These are phyloP conservation scores for Carposina sasakii DNA, from an alignment of 1,140 invertebrate genomes.

Conservation along the genomic window DNA sequence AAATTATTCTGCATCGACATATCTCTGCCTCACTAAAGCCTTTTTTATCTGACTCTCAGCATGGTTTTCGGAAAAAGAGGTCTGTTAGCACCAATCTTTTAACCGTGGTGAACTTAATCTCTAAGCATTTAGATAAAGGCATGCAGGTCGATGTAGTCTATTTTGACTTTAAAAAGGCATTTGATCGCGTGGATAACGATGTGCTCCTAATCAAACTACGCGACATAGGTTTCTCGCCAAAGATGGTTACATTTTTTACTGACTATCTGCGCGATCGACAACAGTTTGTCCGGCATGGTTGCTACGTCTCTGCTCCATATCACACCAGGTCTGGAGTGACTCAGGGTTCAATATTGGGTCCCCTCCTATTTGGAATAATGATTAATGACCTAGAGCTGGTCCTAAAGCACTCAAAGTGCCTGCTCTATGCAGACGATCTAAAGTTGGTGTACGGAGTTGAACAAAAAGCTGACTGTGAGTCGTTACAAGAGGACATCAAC, in stretches of 20 bases:
- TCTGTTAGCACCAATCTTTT: background rate
- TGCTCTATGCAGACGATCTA: background rate
- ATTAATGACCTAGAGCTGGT: background rate
- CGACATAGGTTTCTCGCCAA: background rate
- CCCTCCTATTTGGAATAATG: background rate
- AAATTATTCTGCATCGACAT: background rate
- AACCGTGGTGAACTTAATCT: background rate
- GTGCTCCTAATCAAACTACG: background rate
- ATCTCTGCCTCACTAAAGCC: too few relatives aligned
- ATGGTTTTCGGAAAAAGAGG: background rate
- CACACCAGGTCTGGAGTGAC: background rate
- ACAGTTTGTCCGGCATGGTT: background rate
- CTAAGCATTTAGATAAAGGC: background rate
- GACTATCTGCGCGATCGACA: background rate
- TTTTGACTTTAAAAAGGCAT: conserved; percentile 1
- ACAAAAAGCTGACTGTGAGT: too few relatives aligned
- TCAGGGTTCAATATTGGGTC: background rate
- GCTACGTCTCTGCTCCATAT: background rate
- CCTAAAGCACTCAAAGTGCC: background rate
- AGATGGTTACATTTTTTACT: background rate
- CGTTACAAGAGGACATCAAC: too few relatives aligned
- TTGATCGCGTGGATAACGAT: conserved; percentile 1
- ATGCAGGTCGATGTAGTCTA: background rate
- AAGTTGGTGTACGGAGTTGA: too few relatives aligned
- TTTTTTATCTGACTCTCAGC: background rate